Conservation (phyloP, 2,113 vertebrate species). For the Naja naja region DNA sequence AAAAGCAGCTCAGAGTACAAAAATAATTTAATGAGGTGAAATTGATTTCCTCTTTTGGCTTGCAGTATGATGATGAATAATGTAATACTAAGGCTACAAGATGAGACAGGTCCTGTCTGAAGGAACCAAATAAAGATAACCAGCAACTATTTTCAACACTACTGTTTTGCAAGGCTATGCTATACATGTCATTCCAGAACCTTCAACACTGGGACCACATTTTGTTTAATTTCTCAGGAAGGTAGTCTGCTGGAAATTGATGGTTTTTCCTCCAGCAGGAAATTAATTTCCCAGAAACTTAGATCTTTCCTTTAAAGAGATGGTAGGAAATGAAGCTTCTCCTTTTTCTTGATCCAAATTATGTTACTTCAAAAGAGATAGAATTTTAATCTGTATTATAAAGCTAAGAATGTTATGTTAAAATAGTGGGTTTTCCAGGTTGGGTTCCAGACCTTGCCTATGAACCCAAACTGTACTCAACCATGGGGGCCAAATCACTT, state of each 20-base stretch:
- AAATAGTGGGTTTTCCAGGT: not conserved
- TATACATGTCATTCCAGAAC: not conserved
- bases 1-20: not conserved
- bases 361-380: not conserved
- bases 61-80: not conserved
- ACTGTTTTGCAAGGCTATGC: not conserved
- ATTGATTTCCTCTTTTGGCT: constrained; percentile 7
- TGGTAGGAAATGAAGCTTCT: not conserved
- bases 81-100: constrained; percentile 8
- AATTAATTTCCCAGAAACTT: not conserved
- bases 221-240: not conserved
- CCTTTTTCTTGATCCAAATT: not conserved
- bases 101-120: not conserved
- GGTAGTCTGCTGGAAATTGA: not conserved
- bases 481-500: not conserved
- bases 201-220: not conserved
- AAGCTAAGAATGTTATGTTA: not conserved
- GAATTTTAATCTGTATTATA: not conserved
- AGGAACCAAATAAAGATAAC: constrained; percentile 8
- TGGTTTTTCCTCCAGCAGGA: not conserved
- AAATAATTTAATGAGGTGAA: constrained; percentile 29
- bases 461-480: not conserved
- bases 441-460: not conserved
- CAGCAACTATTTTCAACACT: constrained; percentile 11
- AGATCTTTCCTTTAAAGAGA: not conserved